These are phyloP conservation scores for Cephalopterus ornatus DNA, from an alignment of 2,113 vertebrate species.

Conservation along the genomic window DNA sequence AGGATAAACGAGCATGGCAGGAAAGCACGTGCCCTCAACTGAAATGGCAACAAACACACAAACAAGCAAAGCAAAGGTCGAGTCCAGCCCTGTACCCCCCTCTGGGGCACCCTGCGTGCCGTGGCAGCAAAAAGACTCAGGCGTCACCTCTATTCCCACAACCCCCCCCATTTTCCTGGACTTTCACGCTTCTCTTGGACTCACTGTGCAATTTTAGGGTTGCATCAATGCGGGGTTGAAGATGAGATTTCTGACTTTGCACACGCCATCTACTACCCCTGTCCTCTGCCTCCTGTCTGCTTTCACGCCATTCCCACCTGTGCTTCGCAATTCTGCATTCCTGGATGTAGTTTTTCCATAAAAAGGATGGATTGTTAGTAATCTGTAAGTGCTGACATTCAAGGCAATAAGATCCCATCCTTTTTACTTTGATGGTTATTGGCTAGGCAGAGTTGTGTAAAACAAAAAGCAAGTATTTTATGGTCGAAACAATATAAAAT, in stretches of 20 bases:
- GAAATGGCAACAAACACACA: neutral
- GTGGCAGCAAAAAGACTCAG: neutral
- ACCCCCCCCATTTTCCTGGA: fast-evolving
- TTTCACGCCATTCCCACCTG: neutral
- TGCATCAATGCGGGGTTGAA: neutral
- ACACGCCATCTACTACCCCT: neutral
- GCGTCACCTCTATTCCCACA: too few species aligned
- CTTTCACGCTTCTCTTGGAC: neutral
- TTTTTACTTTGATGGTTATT: neutral
- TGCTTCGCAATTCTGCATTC: neutral
- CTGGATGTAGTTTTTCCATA: neutral
- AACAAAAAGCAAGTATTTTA: neutral
- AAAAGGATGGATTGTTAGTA: neutral
- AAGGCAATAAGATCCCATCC: neutral
- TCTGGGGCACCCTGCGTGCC: neutral
- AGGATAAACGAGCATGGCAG: neutral
- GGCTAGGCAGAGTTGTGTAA: neutral
- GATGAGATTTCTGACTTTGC: neutral
- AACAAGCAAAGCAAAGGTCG: neutral
- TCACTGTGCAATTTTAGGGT: too few species aligned
- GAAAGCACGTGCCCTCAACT: neutral
- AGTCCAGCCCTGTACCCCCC: neutral
- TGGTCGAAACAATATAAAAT: neutral
- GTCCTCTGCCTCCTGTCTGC: neutral
- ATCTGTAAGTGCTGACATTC: neutral